A percentile compares a stretch with the other conserved stretches of the same genome.
Evolutionary conservation across 1,140 invertebrate genomes (phyloP).

Genomic region (Apis mellifera): DNA sequence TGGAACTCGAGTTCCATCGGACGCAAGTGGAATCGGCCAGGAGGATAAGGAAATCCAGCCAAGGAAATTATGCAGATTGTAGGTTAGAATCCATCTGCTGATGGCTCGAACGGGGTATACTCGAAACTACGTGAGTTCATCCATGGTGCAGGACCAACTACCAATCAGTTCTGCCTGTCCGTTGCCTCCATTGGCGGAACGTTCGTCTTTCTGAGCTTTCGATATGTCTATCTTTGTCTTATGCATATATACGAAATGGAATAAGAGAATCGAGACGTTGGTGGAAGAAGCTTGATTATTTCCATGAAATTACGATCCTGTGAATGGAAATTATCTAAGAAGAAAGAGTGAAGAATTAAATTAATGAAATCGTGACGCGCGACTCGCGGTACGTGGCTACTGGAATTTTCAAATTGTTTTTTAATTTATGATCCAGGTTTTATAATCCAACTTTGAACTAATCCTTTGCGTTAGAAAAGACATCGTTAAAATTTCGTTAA

Average conservation of each 20-base stretch:
- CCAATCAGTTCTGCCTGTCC: slow-evolving; percentile 33
- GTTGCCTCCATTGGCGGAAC: slow-evolving; percentile 16
- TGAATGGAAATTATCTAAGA: not conserved
- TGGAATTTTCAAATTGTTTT: slow-evolving; percentile 6
- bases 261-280: not conserved
- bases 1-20: slow-evolving; percentile 56
- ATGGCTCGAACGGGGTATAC: slow-evolving; percentile 72
- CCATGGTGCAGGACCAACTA: slow-evolving; percentile 51
- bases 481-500: not conserved
- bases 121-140: slow-evolving; percentile 73
- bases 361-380: slow-evolving; percentile 19
- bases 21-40: slow-evolving; percentile 41
- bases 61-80: slow-evolving; percentile 80
- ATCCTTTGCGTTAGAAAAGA: not conserved
- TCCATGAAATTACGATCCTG: not conserved
- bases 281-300: not conserved
- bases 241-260: not conserved
- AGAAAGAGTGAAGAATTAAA: not conserved
- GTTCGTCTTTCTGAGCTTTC: slow-evolving; percentile 16
- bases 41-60: slow-evolving; percentile 68
- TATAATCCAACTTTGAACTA: not conserved
- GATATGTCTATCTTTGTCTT: not conserved
- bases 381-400: not conserved
- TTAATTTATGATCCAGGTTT: not conserved
- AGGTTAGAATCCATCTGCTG: slow-evolving; percentile 74